Conservation (phyloP, 2,797 vertebrate species). For the Sus cebifrons region DNA sequence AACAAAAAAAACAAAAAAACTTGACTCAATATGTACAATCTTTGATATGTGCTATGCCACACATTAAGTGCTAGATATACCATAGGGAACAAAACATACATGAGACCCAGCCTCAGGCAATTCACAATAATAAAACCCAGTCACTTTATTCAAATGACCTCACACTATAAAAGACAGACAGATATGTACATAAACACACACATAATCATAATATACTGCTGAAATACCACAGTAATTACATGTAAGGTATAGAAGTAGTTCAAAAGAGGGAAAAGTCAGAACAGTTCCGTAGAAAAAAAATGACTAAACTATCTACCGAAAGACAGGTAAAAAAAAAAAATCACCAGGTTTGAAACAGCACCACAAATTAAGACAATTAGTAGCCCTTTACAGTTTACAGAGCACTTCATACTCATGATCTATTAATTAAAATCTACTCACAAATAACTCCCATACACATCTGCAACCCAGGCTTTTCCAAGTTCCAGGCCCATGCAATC, state of each 20-base stretch:
- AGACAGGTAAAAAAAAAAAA: not conserved
- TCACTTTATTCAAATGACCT: slow-evolving; percentile 3
- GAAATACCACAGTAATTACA: not conserved
- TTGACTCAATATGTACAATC: not conserved
- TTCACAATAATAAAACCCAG: not conserved
- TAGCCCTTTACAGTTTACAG: not conserved
- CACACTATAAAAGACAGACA: not conserved
- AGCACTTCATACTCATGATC: not conserved
- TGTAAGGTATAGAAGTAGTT: not conserved
- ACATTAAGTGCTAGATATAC: not conserved
- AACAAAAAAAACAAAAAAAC: too few relatives aligned
- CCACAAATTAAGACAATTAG: not conserved
- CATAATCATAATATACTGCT: not conserved
- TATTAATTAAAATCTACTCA: not conserved
- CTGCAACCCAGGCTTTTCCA: not conserved
- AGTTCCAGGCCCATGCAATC: not conserved
- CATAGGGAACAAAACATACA: not conserved
- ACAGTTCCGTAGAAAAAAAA: not conserved
- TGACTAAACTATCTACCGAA: not conserved
- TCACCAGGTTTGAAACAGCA: slow-evolving; percentile 4
- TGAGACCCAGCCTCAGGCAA: not conserved
- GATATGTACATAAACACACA: not conserved
- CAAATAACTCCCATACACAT: not conserved
- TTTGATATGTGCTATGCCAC: not conserved
- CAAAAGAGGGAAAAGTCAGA: slow-evolving; percentile 18